Conservation (phyloP, 2,797 vertebrate species). For the Gymnothorax reevesii region DNA sequence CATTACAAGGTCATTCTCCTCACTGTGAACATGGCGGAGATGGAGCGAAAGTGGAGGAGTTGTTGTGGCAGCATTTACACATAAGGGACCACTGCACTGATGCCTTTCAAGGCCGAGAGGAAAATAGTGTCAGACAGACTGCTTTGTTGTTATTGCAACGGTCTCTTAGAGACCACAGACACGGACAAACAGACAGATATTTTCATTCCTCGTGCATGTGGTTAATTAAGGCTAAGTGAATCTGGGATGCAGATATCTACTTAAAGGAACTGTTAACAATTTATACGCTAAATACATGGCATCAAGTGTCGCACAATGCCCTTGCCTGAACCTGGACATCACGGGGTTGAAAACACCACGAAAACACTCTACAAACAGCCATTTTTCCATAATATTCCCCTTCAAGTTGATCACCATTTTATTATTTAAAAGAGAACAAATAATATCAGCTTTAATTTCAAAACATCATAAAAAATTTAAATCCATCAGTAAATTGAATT, state of each 20-base stretch:
- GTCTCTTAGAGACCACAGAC: slow-evolving; percentile 3
- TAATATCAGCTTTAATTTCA: background rate
- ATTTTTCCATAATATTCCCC: background rate
- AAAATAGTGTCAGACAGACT: background rate
- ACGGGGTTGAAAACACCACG: background rate
- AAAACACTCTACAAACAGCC: background rate
- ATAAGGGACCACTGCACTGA: background rate
- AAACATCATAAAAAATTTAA: background rate
- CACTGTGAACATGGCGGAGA: background rate
- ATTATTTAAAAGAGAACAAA: background rate
- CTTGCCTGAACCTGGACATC: background rate
- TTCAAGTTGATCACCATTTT: background rate
- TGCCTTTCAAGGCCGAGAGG: background rate
- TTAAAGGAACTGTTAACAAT: background rate
- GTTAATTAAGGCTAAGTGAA: slow-evolving; percentile 3
- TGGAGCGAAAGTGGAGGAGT: background rate
- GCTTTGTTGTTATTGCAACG: background rate
- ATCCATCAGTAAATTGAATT: background rate
- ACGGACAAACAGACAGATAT: background rate
- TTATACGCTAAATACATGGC: background rate
- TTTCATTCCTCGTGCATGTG: background rate
- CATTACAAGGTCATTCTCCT: background rate
- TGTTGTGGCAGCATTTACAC: background rate
- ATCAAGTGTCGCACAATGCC: background rate
- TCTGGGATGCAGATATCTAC: background rate